Conservation (phyloP, 2,888 invertebrate genomes). For the Ectobius pallidus region DNA sequence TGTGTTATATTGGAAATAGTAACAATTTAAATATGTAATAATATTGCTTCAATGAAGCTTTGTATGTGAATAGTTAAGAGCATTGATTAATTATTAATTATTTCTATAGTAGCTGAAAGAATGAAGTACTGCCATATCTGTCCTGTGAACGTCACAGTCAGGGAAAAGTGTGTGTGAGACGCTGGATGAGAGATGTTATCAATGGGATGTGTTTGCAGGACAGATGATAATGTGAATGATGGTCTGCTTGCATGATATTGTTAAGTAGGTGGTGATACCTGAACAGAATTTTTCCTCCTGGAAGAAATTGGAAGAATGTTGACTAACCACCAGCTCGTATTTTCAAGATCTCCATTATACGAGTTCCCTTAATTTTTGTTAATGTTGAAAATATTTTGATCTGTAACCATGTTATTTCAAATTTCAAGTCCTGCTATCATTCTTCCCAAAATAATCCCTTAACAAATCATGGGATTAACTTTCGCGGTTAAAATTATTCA, state of each 20-base stretch:
- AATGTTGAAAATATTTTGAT: neutral
- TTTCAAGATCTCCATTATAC: conserved; percentile 7
- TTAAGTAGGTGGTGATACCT: neutral
- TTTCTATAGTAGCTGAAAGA: conserved; percentile 6
- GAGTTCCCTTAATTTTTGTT: neutral
- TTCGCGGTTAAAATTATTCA: neutral
- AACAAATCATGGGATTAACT: neutral
- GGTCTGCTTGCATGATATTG: neutral
- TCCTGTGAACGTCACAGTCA: neutral
- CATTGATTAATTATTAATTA: neutral
- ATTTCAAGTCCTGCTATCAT: neutral
- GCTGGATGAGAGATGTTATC: neutral
- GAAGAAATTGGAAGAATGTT: neutral
- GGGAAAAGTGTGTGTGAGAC: neutral
- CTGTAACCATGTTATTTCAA: neutral
- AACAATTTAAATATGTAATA: conserved; percentile 31
- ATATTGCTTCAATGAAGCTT: conserved; percentile 39
- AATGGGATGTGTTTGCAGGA: neutral
- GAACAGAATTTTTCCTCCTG: neutral
- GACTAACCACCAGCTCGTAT: conserved; percentile 11
- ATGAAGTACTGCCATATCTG: conserved; percentile 6
- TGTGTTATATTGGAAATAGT: conserved; percentile 27
- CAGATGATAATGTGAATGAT: conserved; percentile 3
- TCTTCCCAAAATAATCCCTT: neutral
- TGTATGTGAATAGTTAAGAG: conserved; percentile 31